Percentiles rank a stretch among this genome's conserved stretches.
Conservation (phyloP, 2,888 invertebrate genomes). For the Lithophane semibrunnea region DNA sequence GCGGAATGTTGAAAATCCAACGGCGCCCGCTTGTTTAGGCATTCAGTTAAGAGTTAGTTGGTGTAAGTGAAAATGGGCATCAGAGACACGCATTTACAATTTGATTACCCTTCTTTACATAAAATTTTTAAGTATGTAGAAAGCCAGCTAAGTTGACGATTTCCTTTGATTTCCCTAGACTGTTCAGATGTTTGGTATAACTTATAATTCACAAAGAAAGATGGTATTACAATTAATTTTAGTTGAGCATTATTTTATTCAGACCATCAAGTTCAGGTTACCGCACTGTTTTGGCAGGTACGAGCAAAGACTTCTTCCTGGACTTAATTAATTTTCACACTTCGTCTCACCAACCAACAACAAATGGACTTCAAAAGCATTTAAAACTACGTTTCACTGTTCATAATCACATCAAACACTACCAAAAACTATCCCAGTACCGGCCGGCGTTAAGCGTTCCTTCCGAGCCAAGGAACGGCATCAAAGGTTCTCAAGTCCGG, state of each 20-base stretch:
- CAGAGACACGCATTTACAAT: not conserved
- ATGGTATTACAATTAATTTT: not conserved
- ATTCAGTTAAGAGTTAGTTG: not conserved
- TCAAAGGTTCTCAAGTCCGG: conserved; percentile 60
- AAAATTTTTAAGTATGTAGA: not conserved
- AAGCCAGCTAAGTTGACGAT: no score
- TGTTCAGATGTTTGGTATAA: not conserved
- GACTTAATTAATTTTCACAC: not conserved
- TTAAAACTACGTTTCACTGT: conserved; percentile 8
- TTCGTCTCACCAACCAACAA: not conserved
- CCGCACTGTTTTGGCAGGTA: not conserved
- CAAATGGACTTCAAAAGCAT: conserved; percentile 30
- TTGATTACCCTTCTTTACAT: not conserved
- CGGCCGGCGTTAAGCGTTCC: conserved; percentile 15
- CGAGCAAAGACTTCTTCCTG: not conserved
- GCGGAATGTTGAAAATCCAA: not conserved
- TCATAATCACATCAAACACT: conserved; percentile 29
- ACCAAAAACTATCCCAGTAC: conserved; percentile 32
- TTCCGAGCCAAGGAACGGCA: conserved; percentile 46
- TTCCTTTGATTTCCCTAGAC: not conserved
- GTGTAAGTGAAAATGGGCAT: not conserved
- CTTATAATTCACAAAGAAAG: not conserved
- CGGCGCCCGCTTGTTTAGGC: not conserved
- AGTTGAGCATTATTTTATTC: not conserved
- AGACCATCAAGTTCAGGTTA: not conserved